Evolutionary conservation across 2,113 vertebrate species (phyloP).

Genomic region (Tiliqua scincoides): DNA sequence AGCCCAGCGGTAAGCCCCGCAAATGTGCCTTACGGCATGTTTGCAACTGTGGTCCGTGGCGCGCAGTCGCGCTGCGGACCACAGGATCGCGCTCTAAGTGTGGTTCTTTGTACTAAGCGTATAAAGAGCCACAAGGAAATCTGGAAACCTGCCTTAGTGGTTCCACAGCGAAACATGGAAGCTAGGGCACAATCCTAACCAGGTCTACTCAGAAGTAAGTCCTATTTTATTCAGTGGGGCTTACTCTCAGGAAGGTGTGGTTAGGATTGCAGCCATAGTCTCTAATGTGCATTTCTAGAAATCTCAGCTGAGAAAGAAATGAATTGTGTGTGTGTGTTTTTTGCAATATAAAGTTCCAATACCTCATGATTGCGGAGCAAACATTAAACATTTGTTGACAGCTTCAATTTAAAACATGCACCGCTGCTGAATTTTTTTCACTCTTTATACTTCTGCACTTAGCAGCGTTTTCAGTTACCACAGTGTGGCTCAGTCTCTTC

Average conservation of each 20-base stretch:
- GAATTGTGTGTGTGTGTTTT: neutral
- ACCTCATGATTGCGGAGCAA: neutral
- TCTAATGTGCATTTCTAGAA: neutral
- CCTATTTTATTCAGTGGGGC: no score
- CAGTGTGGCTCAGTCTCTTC: neutral
- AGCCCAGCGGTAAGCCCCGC: no score
- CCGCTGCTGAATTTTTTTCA: neutral
- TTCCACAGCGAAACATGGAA: neutral
- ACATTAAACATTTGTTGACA: neutral
- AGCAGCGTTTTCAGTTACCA: neutral
- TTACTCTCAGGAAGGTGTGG: no score
- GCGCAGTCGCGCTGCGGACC: no score
- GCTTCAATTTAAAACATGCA: neutral
- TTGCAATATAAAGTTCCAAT: neutral
- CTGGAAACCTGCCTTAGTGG: neutral
- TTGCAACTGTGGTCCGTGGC: no score
- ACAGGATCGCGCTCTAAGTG: no score
- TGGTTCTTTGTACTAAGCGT: no score
- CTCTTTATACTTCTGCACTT: neutral
- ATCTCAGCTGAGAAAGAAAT: neutral
- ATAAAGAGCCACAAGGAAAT: neutral
- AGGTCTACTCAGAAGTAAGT: no score
- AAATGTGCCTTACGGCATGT: no score
- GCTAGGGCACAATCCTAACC: no score
- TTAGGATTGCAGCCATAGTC: no score